Conservation (phyloP, 2,888 invertebrate species). For the Lagria hirta region DNA sequence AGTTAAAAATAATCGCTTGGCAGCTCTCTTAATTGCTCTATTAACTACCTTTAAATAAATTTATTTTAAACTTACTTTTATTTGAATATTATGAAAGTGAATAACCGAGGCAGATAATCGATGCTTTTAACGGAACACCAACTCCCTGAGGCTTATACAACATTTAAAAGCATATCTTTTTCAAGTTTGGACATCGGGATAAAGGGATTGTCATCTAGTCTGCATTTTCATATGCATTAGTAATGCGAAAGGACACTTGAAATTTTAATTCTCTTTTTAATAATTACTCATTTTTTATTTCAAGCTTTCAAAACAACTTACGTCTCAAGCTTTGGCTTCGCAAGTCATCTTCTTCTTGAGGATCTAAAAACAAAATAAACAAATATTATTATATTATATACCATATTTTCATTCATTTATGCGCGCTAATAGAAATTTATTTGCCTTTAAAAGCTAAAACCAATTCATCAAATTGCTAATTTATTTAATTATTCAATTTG, state of each 20-base stretch:
- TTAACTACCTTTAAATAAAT: constrained; percentile 9
- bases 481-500: too few species aligned
- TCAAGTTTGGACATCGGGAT: constrained; percentile 20
- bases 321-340: constrained; percentile 10
- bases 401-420: too few species aligned
- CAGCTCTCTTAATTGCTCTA: constrained; percentile 8
- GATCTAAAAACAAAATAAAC: constrained; percentile 18
- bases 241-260: constrained; percentile 16
- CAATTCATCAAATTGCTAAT: too few species aligned
- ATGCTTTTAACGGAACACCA: constrained; percentile 17
- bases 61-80: constrained; percentile 12
- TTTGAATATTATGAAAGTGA: constrained; percentile 13
- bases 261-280: constrained; percentile 13
- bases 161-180: constrained; percentile 24
- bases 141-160: constrained; percentile 19
- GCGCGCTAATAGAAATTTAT: too few species aligned
- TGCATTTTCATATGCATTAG: constrained; percentile 21
- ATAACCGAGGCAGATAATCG: constrained; percentile 13
- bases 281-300: constrained; percentile 8
- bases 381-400: constrained; percentile 2
- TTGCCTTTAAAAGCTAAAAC: too few species aligned
- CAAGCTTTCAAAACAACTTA: constrained; percentile 16
- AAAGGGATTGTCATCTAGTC: constrained; percentile 23
- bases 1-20: too few species aligned
- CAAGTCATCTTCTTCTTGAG: constrained; percentile 24